A percentile compares a stretch with the other conserved stretches of the same genome.
Evolutionary conservation across 1,140 invertebrate species (phyloP).

Genomic region (Platorchestia sp.): DNA sequence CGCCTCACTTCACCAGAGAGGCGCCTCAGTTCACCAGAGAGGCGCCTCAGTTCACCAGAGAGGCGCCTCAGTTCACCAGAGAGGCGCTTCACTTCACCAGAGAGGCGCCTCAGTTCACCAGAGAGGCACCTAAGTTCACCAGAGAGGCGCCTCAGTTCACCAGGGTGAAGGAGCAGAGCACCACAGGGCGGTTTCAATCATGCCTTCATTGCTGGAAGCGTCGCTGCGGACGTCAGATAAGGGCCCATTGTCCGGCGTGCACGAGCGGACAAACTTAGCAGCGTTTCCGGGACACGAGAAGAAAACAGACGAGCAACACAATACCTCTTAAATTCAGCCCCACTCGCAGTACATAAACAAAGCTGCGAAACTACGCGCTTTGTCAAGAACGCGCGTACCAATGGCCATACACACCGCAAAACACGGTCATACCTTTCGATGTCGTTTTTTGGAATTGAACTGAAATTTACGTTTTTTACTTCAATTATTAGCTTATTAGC

Average conservation of each 20-base stretch:
- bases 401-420: background rate
- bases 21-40: too few relatives aligned
- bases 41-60: too few relatives aligned
- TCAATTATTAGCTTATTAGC: background rate
- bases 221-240: background rate
- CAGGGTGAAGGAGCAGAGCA: background rate
- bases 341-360: background rate
- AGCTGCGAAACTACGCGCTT: background rate
- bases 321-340: background rate
- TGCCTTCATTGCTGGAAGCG: conserved; percentile 5
- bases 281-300: background rate
- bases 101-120: background rate
- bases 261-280: background rate
- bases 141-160: background rate
- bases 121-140: too few relatives aligned
- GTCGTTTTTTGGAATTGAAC: background rate
- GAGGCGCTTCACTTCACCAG: too few relatives aligned
- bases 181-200: background rate
- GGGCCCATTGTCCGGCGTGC: background rate
- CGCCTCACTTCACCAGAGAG: too few relatives aligned
- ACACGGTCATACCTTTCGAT: background rate
- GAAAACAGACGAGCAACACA: background rate
- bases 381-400: background rate
- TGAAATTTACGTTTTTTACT: background rate
- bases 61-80: too few relatives aligned